Percentiles rank a stretch among this genome's conserved stretches.
Conservation (phyloP, 2,113 vertebrate genomes). For the Ciconia stormi region DNA sequence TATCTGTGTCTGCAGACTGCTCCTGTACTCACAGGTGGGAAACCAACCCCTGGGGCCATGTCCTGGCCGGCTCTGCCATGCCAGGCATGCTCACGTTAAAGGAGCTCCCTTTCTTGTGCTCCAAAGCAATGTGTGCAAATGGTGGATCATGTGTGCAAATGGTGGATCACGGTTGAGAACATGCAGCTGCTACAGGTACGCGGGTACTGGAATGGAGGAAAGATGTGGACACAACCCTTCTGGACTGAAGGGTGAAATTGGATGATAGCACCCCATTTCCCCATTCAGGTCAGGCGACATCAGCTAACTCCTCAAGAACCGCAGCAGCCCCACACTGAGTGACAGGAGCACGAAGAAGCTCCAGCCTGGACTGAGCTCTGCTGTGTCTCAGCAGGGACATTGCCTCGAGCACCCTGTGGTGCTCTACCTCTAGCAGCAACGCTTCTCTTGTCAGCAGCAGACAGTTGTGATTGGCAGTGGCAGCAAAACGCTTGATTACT, state of each 20-base stretch:
- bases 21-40: neutral
- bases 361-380: neutral
- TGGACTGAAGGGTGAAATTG: neutral
- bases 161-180: neutral
- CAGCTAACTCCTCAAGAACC: neutral
- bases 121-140: neutral
- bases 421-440: neutral
- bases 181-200: neutral
- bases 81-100: neutral
- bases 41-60: neutral
- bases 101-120: neutral
- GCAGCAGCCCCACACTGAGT: neutral
- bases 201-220: neutral
- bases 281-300: neutral
- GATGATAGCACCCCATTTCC: neutral
- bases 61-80: neutral
- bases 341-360: neutral
- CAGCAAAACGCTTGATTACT: neutral
- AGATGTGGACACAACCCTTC: neutral
- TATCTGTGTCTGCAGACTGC: neutral
- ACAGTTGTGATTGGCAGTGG: constrained; percentile 24
- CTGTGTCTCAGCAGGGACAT: constrained; percentile 1
- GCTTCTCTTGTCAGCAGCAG: constrained; percentile 32
- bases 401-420: constrained; percentile 39
- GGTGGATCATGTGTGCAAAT: neutral